Evolutionary conservation across 2,113 vertebrate genomes (phyloP), one percentile per base, ranked within the genome.

Genomic region (Gymnorhina tibicen): DNA sequence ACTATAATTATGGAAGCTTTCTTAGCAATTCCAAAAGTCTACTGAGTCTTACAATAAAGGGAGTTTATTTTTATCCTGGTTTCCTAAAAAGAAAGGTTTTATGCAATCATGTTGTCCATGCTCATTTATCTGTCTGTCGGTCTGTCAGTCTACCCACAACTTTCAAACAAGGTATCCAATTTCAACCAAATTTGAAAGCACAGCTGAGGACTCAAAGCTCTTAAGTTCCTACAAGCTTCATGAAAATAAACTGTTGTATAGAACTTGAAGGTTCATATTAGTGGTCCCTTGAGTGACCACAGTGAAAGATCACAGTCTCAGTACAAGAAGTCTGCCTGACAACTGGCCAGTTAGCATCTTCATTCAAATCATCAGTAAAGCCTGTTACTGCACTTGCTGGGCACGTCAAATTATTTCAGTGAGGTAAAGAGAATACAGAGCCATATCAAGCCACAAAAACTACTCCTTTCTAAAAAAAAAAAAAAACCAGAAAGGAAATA

Each of bases 1-100:
- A 62, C 44, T 83, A 24, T 87, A 89, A 85, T 95, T 94, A 67
- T 33, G 20, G 72, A 88, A 88, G 49, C 26, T 81, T 85, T 96
- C 84, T 76, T 68, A 89, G 69, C 27, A 86, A 85, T 64, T 89
- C n/a, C 30, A 21, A 74, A 81, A 80, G 62, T 70, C 73, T 69
- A 44, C 67, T 80, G 68, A 33, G 16, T 87, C 33, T 64, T 86
- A 50, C 42, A 87, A 44, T 82, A 86, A 74, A 64, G 26, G 37
- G 17, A 52, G 18, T 72, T 83, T 89, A 68, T 90, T 95, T 95
- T 95, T 90, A 88, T 85, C 37, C n/a, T 73, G 6, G 20, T 88
- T 97, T 80, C 46, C 72, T 69, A 58, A 93, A 81, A 83, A 72
- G 17, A 88, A 68, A 75, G 76, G 12, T 68, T 87, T 68, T 64